These are phyloP conservation scores for Esox masquinongy DNA, from an alignment of 2,797 vertebrate genomes.

Conservation along the genomic window DNA sequence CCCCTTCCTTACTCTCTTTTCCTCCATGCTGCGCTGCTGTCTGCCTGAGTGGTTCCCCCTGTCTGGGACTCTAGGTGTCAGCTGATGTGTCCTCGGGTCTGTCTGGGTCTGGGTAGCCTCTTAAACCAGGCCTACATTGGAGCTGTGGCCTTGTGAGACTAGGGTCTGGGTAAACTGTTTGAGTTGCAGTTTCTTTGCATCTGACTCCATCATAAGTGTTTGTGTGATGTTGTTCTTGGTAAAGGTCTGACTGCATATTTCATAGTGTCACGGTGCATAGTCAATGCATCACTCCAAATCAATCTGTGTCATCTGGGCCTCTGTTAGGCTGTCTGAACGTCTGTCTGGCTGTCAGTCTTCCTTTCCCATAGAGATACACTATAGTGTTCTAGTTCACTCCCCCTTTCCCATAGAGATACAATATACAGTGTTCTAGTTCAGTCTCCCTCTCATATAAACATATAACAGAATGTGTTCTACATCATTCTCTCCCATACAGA, in stretches of 20 bases:
- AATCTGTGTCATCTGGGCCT: slow-evolving; percentile 36
- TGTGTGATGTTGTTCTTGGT: slow-evolving; percentile 15
- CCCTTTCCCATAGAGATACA: too few relatives aligned
- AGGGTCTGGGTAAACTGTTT: too few relatives aligned
- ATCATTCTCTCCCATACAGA: too few relatives aligned
- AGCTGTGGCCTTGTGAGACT: too few relatives aligned
- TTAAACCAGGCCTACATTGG: not conserved
- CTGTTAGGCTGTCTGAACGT: slow-evolving; percentile 21
- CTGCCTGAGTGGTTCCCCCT: not conserved
- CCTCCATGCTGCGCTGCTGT: slow-evolving; percentile 29
- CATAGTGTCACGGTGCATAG: not conserved
- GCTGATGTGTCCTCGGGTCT: slow-evolving; percentile 1
- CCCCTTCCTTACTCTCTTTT: slow-evolving; percentile 30
- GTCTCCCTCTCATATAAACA: too few relatives aligned
- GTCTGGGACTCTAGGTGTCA: slow-evolving; percentile 10
- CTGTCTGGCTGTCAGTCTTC: slow-evolving; percentile 1
- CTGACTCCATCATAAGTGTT: slow-evolving; percentile 45
- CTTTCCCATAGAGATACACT: too few relatives aligned
- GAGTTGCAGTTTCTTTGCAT: slow-evolving; percentile 43
- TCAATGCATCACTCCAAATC: not conserved
- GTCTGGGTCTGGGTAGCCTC: not conserved
- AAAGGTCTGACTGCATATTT: not conserved
- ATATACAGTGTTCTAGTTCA: too few relatives aligned
- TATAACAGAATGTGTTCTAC: too few relatives aligned
- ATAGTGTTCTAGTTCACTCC: too few relatives aligned